Base-by-base conservation (phyloP, 2,113 vertebrate species). In the Neodon shergylaensis region DNA sequence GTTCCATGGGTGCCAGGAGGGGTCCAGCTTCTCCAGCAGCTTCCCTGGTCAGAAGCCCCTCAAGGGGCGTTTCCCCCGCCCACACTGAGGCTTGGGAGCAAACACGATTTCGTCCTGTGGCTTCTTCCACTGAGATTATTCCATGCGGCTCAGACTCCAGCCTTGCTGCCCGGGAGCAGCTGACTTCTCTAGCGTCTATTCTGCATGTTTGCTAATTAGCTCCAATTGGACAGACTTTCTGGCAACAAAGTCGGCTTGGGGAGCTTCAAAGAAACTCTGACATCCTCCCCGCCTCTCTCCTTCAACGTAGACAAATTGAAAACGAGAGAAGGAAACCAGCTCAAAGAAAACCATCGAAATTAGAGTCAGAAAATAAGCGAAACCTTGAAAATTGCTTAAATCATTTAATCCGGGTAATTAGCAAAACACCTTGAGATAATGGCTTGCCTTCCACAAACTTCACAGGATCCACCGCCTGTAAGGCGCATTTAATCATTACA, bases 181-280 rank as follows among this genome's bases (percentile, higher is more conserved):
- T 13, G 4, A 76, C 91, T 87, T 68, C 88, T 90, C 42, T 17
- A 72, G 13, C 44, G 39, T 65, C 49, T 79, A 74, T 6, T 52
- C 65, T 44, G 65, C 91, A 72, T 58, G 90, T 63, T 88, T 83
- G 58, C 89, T 96, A 96, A 97, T 96, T 95, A 96, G 65, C 85
- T 92, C 54, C 93, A 90, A 96, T 70, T 94, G 85, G 81, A 90
- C 76, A 93, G 94, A 63, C 49, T 87, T 94, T 72, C 79, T 82
- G 88, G 74, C 91, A 91, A 91, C 91, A 61, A 83, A 94, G 24
- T 93, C 63, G 49, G n/a, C 58, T 19, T 63, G 47, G 44, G 54
- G 42, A 73, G 47, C 84, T 90, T 87, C 73, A 85, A 95, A 93
- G 54, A 79, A 83, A 83, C 87, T 83, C 74, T 88, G 70, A 82